These are phyloP conservation scores for Sebastes variabilis DNA, from an alignment of 2,797 vertebrate genomes.

Conservation along the genomic window DNA sequence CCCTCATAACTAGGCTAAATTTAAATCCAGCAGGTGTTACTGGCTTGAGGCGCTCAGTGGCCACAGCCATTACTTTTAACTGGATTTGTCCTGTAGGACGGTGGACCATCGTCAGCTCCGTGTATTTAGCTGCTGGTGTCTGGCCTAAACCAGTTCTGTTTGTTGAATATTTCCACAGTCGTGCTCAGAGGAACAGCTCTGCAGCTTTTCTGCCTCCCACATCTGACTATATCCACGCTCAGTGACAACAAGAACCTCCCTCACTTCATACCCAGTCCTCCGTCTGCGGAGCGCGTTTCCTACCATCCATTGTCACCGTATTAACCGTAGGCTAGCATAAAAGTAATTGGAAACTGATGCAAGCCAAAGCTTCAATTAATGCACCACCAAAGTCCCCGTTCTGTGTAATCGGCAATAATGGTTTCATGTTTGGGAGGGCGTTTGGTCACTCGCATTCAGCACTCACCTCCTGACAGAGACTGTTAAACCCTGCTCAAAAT, in stretches of 20 bases:
- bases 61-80: background rate
- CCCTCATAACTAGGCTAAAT: background rate
- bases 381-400: conserved; percentile 81
- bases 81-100: background rate
- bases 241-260: conserved; percentile 48
- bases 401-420: conserved; percentile 86
- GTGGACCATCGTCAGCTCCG: background rate
- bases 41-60: background rate
- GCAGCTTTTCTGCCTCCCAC: conserved; percentile 49
- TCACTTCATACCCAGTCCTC: conserved; percentile 66
- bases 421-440: conserved; percentile 83
- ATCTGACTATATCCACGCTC: conserved; percentile 53
- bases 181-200: conserved; percentile 35
- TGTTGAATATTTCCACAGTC: conserved; percentile 34
- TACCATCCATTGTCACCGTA: conserved; percentile 76
- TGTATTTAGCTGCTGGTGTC: conserved; percentile 32
- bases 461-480: conserved; percentile 83
- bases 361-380: conserved; percentile 87
- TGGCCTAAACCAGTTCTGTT: conserved; percentile 33
- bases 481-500: conserved; percentile 77
- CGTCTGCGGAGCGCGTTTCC: conserved; percentile 68
- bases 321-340: conserved; percentile 88
- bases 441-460: conserved; percentile 79
- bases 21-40: background rate
- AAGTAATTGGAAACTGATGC: conserved; percentile 88